Evolutionary conservation across 1,140 invertebrate species (phyloP), one percentile per base, ranked within the genome.

Genomic region (Ctenoplectra terminalis): DNA sequence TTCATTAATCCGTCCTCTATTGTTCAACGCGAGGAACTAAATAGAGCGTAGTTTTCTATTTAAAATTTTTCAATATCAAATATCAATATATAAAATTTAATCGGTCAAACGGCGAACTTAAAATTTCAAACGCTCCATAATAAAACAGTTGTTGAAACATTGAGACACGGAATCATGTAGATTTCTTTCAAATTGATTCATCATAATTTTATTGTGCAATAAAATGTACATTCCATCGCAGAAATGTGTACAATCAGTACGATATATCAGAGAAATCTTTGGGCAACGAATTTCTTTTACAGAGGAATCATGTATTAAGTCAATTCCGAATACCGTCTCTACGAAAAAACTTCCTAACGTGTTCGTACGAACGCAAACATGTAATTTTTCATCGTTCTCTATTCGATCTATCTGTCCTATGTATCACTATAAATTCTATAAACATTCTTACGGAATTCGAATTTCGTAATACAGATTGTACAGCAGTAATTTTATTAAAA

Each of bases 161-260:
- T 26, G 9, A 26, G 26, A n/a, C 26, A 56, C n/a, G 9, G 7
- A 13, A n/a, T 56, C 11, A 26, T 58, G 20, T 0, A 31, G n/a
- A n/a, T n/a, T 43, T 56, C 23, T 1, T 26, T 26, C 46, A 48
- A 72, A 52, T 81, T 46, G 74, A 81, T 87, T 82, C 60, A 84
- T 87, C 73, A 87, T 85, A 87, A 84, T 87, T 87, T 87, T 87
- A 87, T 87, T 87, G 86, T 87, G 86, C 86, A 83, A 72, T 77
- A 84, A 87, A 83, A 84, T 76, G 72, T 87, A 87, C 86, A 87
- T 79, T 87, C 77, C 77, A 74, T 87, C 80, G 80, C 50, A 83
- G 69, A 87, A 69, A 77, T 78, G 82, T 74, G 56, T 87, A 87
- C 76, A 87, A 81, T 86, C 67, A 83, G 76, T 71, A 56, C 56